Percentiles rank a stretch among this genome's conserved stretches.
Evolutionary conservation across 2,797 vertebrate genomes (phyloP).

Genomic region (Epinephelus coioides): DNA sequence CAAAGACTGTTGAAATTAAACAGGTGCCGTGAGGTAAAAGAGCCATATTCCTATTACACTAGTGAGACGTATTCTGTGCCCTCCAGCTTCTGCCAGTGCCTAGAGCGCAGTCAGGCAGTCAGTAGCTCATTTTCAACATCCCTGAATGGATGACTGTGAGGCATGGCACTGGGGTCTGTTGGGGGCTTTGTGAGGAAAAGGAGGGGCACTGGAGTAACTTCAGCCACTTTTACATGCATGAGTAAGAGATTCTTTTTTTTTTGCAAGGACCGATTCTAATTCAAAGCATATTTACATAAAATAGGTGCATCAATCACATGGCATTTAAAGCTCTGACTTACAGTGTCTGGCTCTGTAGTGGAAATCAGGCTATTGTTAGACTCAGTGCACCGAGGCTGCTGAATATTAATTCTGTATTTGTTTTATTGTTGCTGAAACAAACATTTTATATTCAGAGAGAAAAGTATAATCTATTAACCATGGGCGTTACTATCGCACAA

Average conservation of each 20-base stretch:
- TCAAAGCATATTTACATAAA: slow-evolving; percentile 57
- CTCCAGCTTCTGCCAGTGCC: slow-evolving; percentile 69
- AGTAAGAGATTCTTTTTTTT: slow-evolving; percentile 8
- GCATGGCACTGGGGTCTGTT: slow-evolving; percentile 38
- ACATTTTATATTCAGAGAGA: slow-evolving; percentile 74
- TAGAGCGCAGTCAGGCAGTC: slow-evolving; percentile 68
- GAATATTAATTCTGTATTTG: slow-evolving; percentile 78
- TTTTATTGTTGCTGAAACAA: slow-evolving; percentile 80
- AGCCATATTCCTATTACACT: slow-evolving; percentile 61
- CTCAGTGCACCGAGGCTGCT: slow-evolving; percentile 51
- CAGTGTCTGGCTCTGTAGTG: slow-evolving; percentile 60
- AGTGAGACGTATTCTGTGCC: slow-evolving; percentile 60
- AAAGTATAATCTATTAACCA: slow-evolving; percentile 77
- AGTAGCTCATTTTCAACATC: slow-evolving; percentile 69
- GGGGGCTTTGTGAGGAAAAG: slow-evolving; percentile 29
- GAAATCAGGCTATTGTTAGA: slow-evolving; percentile 72
- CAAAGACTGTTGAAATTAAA: slow-evolving; percentile 48
- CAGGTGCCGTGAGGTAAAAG: slow-evolving; percentile 42
- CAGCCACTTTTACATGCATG: slow-evolving; percentile 43
- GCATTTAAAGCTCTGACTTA: slow-evolving; percentile 61
- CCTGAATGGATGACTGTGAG: slow-evolving; percentile 69
- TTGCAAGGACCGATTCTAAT: slow-evolving; percentile 25
- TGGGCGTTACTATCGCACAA: slow-evolving; percentile 60
- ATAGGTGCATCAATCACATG: slow-evolving; percentile 40
- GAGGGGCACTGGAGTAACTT: slow-evolving; percentile 35